Percentiles rank a stretch among this genome's conserved stretches.
phyloP scores from a whole-genome alignment of 2,888 invertebrate species.

The Stenchaetothrips biformis region DNA sequence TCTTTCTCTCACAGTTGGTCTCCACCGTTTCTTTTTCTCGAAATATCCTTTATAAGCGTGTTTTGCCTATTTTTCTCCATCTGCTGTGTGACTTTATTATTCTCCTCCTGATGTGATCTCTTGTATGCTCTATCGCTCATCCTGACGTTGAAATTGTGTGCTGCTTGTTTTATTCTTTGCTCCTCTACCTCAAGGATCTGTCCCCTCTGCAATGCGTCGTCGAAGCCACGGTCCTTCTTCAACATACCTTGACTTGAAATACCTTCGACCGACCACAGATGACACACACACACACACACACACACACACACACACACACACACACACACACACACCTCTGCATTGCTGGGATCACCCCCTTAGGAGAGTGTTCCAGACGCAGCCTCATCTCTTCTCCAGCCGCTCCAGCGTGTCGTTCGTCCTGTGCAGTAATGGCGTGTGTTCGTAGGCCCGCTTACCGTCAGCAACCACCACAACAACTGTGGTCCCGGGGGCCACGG shows the following conservation, averaged over 20 bases:
- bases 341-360: no score
- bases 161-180: background rate
- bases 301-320: no score
- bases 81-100: conserved; percentile 34
- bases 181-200: no score
- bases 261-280: no score
- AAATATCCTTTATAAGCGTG: background rate
- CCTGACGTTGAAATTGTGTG: background rate
- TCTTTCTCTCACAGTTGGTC: conserved; percentile 1
- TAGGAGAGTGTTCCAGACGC: no score
- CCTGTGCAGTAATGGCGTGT: background rate
- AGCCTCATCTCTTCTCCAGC: no score
- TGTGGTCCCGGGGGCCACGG: conserved; percentile 14
- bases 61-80: conserved; percentile 28
- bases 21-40: background rate
- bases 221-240: no score
- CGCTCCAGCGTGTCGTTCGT: background rate
- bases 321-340: no score
- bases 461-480: conserved; percentile 22
- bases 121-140: background rate
- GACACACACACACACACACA: no score
- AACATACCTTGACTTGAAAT: no score
- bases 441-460: conserved; percentile 13
- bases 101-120: conserved; percentile 28
- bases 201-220: no score